Conservation (phyloP, 2,797 vertebrate species). For the Anguilla obscura region DNA sequence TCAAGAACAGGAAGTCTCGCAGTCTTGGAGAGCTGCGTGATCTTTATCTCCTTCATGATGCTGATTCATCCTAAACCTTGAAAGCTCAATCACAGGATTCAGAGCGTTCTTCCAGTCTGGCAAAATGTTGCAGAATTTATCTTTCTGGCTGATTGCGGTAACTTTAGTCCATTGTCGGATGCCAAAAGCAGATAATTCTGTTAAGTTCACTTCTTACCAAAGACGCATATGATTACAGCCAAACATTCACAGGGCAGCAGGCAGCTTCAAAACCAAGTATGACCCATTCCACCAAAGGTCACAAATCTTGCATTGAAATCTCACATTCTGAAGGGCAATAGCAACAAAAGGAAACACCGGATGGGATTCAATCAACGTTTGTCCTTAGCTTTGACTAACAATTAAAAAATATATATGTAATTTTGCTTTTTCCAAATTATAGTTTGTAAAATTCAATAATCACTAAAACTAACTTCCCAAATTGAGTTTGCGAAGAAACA, state of each 20-base stretch:
- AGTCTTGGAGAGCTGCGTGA: slow-evolving; percentile 6
- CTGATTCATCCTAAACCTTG: slow-evolving; percentile 69
- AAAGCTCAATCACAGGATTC: slow-evolving; percentile 69
- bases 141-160: slow-evolving; percentile 7
- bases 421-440: background rate
- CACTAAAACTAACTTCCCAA: background rate
- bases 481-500: background rate
- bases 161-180: background rate
- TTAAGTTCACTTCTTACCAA: background rate
- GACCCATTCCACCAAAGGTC: background rate
- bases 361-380: background rate
- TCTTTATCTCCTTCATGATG: slow-evolving; percentile 28
- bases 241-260: background rate
- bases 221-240: background rate
- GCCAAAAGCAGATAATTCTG: slow-evolving; percentile 12
- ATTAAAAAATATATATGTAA: too few species aligned
- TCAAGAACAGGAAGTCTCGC: slow-evolving; percentile 27
- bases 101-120: slow-evolving; percentile 52
- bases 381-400: background rate
- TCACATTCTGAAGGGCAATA: background rate
- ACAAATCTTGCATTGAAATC: background rate
- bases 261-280: background rate
- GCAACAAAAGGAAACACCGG: background rate
- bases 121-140: slow-evolving; percentile 61
- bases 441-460: background rate